Evolutionary conservation across 2,797 vertebrate genomes (phyloP), one percentile per base, ranked within the genome.

Genomic region (Parambassis ranga): DNA sequence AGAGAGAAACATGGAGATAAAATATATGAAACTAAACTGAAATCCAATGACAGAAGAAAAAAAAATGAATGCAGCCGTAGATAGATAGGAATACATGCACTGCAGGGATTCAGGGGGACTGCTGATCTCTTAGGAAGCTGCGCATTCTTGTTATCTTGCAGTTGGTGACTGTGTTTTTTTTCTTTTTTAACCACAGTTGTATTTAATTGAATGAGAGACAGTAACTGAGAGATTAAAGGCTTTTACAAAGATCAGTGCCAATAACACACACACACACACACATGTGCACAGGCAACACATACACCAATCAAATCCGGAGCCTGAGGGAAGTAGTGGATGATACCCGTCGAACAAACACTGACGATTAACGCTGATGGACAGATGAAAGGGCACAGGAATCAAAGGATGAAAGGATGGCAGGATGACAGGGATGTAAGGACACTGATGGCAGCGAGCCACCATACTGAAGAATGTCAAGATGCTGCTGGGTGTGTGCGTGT

Each of bases 331-430:
- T 63, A n/a, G 35, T 0, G 5, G 58, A 68, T 62, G 48, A 68
- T 32, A 74, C 61, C 43, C 48, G 52, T 26, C 5, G 10, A 81
- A 61, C 59, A 81, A 76, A 75, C 31, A 61, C 53, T 42, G 38
- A 30, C 62, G 70, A 79, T 66, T 6, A 72, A 70, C 67, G 55
- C 0, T 80, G 68, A 84, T 42, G 72, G 70, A 72, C 68, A 41
- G 64, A 79, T 77, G 75, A 84, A 81, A 76, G 64, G 65, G 28
- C 62, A 73, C 66, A 75, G 63, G 65, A 74, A 75, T 80, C 72
- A 83, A 68, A 67, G 71, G 65, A 75, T 59, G 53, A 74, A 39
- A 56, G 52, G 57, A 48, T 52, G 51, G 64, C 42, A 39, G 60
- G 51, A 62, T 70, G 68, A 63, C 47, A 65, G 55, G 32, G 50